Conservation (phyloP, 2,797 vertebrate genomes). For the Fistularia commersonii region DNA sequence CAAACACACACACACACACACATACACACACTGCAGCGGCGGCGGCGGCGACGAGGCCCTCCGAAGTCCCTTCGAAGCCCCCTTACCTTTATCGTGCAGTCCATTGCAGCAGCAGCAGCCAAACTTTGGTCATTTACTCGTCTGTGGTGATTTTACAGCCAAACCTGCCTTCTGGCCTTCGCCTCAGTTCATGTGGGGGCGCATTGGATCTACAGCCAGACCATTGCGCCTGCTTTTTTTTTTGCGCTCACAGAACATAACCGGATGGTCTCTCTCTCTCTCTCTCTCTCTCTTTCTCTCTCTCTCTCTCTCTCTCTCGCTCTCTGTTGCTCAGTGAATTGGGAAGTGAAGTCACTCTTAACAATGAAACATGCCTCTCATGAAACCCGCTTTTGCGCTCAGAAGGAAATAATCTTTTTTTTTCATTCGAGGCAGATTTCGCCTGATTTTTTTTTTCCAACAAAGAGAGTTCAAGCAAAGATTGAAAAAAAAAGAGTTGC, state of each 20-base stretch:
- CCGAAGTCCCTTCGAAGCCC: conserved; percentile 25
- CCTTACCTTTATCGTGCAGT: conserved; percentile 86
- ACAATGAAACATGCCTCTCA: no score
- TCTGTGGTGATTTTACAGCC: conserved; percentile 34
- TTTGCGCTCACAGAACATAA: conserved; percentile 72
- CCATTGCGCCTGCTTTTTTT: conserved; percentile 71
- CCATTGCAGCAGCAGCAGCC: conserved; percentile 74
- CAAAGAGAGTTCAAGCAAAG: no score
- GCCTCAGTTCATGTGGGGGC: conserved; percentile 65
- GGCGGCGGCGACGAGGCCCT: neutral
- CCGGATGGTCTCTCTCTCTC: conserved; percentile 72
- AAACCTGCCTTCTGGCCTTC: conserved; percentile 39
- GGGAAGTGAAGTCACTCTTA: conserved; percentile 84
- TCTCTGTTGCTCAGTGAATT: conserved; percentile 74
- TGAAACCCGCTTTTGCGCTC: conserved; percentile 4
- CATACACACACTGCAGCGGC: no score
- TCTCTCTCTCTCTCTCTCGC: conserved; percentile 56
- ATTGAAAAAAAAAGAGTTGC: no score
- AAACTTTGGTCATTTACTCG: conserved; percentile 71
- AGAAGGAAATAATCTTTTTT: neutral
- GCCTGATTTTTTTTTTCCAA: no score
- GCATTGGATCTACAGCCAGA: conserved; percentile 75
- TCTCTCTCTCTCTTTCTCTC: conserved; percentile 53
- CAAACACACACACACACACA: no score
- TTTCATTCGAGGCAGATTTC: no score